Evolutionary conservation across 1,140 invertebrate species (phyloP), one percentile per base, ranked within the genome.

Genomic region (Drosophila pachea): DNA sequence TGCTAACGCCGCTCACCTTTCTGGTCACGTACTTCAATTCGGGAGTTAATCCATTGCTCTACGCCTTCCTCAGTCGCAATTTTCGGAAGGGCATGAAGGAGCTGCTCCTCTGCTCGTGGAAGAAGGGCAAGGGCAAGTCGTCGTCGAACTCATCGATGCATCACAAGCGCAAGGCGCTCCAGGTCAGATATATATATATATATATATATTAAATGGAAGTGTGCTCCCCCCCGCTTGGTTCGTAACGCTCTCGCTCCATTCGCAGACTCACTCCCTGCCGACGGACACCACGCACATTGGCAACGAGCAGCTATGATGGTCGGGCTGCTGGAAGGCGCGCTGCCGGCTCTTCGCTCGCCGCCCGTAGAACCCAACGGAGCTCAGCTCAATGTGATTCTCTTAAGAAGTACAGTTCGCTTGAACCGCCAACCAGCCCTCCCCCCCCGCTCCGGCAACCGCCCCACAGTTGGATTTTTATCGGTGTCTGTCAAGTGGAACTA

Each of bases 21-120:
- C 92, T 97, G 43, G 92, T 96, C 68, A 93, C 95, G 38, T 97
- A 96, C 79, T 93, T 94, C 88, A 96, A 97, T 91, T 95, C 94
- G 9, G 95, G 94, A 35, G 92, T 96, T 59, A 97, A 97, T 90
- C 95, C 95, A 1, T 90, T 97, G 43, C 91, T 97, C 4, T 97
- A 97, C 89, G 95, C 95, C 2, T 94, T 96, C 84, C 91, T 97
- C 45, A 96, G 95, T 0, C 93, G 94, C 53, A 95, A 95, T 79
- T 95, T 95, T 84, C 91, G 93, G 50, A 93, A 93, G 81, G 93
- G 93, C 5, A 94, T 94, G 93, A 90, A 91, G 38, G 93, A 94
- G 81, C 89, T 94, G 9, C 68, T 94, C 4, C 90, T 92, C 48
- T 94, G 93, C 79, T 90, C 90, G 4, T 86, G 88, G 73, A 89